These are phyloP conservation scores for Heliconius sara DNA, from an alignment of 2,888 invertebrate genomes.

Conservation along the genomic window DNA sequence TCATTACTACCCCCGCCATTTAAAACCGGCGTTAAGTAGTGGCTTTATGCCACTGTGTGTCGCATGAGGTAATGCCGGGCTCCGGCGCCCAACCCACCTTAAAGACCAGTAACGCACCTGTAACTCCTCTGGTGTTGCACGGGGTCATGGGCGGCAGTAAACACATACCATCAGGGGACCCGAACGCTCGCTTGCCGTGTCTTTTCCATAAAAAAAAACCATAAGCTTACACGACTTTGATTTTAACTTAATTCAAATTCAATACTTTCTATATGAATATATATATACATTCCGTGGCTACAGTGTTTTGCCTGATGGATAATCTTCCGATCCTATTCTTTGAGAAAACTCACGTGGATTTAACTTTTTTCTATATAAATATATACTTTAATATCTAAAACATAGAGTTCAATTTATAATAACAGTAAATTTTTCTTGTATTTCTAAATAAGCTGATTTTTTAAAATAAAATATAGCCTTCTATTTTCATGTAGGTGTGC, in stretches of 20 bases:
- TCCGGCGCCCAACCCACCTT: no score
- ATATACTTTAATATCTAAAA: neutral
- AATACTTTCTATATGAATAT: neutral
- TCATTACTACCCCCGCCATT: no score
- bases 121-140: no score
- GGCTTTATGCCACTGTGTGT: no score
- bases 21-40: no score
- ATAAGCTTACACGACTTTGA: neutral
- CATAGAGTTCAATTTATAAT: neutral
- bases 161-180: no score
- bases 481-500: neutral
- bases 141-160: no score
- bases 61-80: no score
- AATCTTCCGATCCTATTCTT: slow-evolving; percentile 25
- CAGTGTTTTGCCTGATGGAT: slow-evolving; percentile 28
- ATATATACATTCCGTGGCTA: neutral
- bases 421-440: neutral
- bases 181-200: no score
- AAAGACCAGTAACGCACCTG: no score
- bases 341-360: slow-evolving; percentile 1
- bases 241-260: slow-evolving; percentile 4
- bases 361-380: neutral
- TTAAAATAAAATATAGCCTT: slow-evolving; percentile 19
- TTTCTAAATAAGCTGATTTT: slow-evolving; percentile 19
- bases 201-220: no score